These are phyloP conservation scores for Eupelmus urozonus DNA, from an alignment of 2,888 invertebrate species.

Conservation along the genomic window DNA sequence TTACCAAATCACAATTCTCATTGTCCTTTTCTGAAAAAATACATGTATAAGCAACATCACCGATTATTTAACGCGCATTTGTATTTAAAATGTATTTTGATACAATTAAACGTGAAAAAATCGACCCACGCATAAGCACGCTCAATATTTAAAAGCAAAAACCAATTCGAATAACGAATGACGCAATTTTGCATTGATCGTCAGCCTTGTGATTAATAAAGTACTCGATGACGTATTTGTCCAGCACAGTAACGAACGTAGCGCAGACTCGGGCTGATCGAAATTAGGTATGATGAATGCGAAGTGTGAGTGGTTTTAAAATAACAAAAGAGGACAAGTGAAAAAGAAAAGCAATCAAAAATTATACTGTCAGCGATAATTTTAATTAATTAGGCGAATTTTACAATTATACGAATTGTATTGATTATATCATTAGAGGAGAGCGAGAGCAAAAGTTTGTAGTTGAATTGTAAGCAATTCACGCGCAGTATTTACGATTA, in stretches of 20 bases:
- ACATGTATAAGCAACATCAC: slow-evolving; percentile 20
- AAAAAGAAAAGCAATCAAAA: slow-evolving; percentile 50
- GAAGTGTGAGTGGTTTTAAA: no score
- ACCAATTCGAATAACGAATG: not conserved
- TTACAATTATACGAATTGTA: slow-evolving; percentile 8
- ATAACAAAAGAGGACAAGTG: no score
- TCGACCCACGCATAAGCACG: slow-evolving; percentile 8
- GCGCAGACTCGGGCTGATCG: slow-evolving; percentile 31
- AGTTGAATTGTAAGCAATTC: slow-evolving; percentile 19
- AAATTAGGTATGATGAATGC: no score
- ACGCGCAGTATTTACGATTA: slow-evolving; percentile 20
- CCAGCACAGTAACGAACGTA: slow-evolving; percentile 31
- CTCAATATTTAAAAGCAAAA: not conserved
- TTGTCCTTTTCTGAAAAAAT: slow-evolving; percentile 5
- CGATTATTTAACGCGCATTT: slow-evolving; percentile 31
- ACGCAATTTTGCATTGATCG: slow-evolving; percentile 24
- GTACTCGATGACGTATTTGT: slow-evolving; percentile 45
- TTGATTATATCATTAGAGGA: not conserved
- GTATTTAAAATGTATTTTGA: slow-evolving; percentile 50
- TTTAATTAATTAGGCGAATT: slow-evolving; percentile 32
- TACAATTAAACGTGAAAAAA: slow-evolving; percentile 46
- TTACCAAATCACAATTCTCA: slow-evolving; percentile 18
- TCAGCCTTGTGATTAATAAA: slow-evolving; percentile 42
- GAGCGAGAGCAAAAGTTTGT: slow-evolving; percentile 1
- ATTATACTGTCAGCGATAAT: slow-evolving; percentile 23